A percentile compares a stretch with the other conserved stretches of the same genome.
Conservation (phyloP, 2,113 vertebrate species). For the Pluvialis apricaria region DNA sequence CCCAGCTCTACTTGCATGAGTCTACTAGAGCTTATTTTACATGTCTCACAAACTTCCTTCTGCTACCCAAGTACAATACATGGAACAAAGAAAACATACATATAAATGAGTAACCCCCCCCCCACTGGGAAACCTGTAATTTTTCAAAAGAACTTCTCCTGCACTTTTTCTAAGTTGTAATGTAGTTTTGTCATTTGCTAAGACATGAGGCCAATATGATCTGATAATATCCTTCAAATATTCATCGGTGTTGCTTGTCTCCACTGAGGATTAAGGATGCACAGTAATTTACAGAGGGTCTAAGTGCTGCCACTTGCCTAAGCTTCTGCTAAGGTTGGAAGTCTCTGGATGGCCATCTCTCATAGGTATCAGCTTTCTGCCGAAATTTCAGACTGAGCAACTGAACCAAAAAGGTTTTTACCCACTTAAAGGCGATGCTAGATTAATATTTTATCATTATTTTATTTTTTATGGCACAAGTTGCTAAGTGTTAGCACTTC, state of each 20-base stretch:
- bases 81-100: not conserved
- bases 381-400: not conserved
- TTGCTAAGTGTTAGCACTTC: not conserved
- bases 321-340: not conserved
- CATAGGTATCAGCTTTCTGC: not conserved
- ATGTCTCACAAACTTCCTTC: not conserved
- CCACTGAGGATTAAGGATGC: not conserved
- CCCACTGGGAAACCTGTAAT: not conserved
- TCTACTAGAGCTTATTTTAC: not conserved
- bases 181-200: not conserved
- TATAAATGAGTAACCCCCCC: accelerated
- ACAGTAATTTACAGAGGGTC: not conserved
- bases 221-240: not conserved
- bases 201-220: not conserved
- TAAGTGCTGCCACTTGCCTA: not conserved
- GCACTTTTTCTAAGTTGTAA: not conserved
- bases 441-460: not conserved
- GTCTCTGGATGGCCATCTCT: not conserved
- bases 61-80: not conserved
- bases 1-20: not conserved
- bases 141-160: not conserved
- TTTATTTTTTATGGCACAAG: not conserved
- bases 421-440: not conserved
- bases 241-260: not conserved
- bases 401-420: not conserved